phyloP scores from a whole-genome alignment of 2,888 invertebrate species.

The Xylocampa areola region DNA sequence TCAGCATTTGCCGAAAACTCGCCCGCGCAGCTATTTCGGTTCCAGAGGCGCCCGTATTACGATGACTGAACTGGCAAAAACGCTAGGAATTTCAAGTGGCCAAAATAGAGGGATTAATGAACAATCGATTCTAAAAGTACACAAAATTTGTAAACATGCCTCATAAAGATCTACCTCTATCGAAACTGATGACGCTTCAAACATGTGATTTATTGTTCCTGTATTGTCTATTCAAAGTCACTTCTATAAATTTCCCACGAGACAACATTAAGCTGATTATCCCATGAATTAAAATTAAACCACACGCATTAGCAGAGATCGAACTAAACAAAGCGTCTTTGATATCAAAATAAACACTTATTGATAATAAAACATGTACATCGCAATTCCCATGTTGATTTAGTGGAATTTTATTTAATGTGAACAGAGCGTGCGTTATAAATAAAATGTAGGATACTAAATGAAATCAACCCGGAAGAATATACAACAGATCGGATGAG shows the following conservation, averaged over 20 bases:
- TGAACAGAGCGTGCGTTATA: slow-evolving; percentile 49
- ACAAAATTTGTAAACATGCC: slow-evolving; percentile 35
- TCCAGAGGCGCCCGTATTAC: slow-evolving; percentile 73
- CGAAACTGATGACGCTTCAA: slow-evolving; percentile 29
- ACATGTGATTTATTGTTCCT: slow-evolving; percentile 41
- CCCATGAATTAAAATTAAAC: slow-evolving; percentile 40
- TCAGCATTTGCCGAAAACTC: slow-evolving; percentile 80
- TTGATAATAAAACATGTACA: slow-evolving; percentile 18
- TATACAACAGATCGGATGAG: slow-evolving; percentile 69
- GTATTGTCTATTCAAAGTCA: slow-evolving; percentile 19
- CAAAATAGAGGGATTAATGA: slow-evolving; percentile 66
- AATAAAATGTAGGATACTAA: slow-evolving; percentile 56
- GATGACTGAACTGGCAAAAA: slow-evolving; percentile 80
- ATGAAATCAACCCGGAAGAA: slow-evolving; percentile 73
- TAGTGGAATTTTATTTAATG: slow-evolving; percentile 13
- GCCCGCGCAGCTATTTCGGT: slow-evolving; percentile 76
- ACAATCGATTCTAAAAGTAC: slow-evolving; percentile 64
- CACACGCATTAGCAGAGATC: slow-evolving; percentile 38
- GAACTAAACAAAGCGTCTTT: slow-evolving; percentile 48
- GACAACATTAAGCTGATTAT: slow-evolving; percentile 45
- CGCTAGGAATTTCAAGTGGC: slow-evolving; percentile 76
- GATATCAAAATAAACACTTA: slow-evolving; percentile 39
- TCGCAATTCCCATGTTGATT: slow-evolving; percentile 27
- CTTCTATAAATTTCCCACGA: slow-evolving; percentile 52
- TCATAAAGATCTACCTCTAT: slow-evolving; percentile 38